phyloP scores from a whole-genome alignment of 2,797 vertebrate genomes.

The Molossus molossus region DNA sequence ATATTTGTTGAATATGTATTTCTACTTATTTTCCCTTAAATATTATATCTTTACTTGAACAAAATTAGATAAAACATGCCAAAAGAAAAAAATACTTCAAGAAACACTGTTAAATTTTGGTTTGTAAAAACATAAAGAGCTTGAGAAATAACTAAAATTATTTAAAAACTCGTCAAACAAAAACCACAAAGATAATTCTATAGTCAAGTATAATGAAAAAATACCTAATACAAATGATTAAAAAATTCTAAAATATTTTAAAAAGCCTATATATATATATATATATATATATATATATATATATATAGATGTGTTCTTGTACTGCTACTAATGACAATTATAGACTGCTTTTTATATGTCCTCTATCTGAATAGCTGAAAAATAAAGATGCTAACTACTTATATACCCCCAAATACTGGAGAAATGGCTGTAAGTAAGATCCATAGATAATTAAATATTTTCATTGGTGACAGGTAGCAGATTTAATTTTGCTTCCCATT shows the following conservation, averaged over 20 bases:
- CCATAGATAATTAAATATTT: constrained; percentile 39
- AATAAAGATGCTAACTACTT: constrained; percentile 2
- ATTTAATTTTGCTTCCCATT: constrained; percentile 56
- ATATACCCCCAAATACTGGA: not conserved
- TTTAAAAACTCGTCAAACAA: not conserved
- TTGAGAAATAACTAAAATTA: not conserved
- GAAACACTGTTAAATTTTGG: not conserved
- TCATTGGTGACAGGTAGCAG: not conserved
- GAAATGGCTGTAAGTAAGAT: not conserved
- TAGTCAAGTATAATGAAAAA: constrained; percentile 11
- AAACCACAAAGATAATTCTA: constrained; percentile 31
- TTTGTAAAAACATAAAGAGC: not conserved
- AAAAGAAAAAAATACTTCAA: not conserved
- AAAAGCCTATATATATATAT: not conserved
- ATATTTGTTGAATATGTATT: constrained; percentile 22
- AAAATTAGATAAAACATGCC: not conserved
- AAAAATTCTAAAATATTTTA: constrained; percentile 14
- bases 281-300: not conserved
- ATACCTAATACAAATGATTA: not conserved
- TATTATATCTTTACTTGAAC: not conserved
- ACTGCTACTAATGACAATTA: not conserved
- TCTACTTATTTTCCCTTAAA: not conserved
- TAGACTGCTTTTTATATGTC: not conserved
- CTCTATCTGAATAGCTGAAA: not conserved
- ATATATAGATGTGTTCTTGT: not conserved